Percentiles rank a stretch among this genome's conserved stretches.
phyloP scores from a whole-genome alignment of 2,113 vertebrate genomes.

The Prietella phreatophila region DNA sequence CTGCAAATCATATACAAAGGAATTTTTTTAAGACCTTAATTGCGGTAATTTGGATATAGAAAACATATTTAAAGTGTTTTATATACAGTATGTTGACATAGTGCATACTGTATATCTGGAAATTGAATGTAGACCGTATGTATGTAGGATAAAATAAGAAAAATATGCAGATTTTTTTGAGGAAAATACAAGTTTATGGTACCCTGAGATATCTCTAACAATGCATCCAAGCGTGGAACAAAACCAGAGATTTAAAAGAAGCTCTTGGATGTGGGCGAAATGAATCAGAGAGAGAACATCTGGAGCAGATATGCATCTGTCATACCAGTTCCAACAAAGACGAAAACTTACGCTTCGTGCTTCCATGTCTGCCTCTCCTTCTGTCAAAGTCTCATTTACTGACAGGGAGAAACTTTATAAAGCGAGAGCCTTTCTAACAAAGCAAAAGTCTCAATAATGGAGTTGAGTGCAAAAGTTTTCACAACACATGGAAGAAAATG shows the following conservation, averaged over 20 bases:
- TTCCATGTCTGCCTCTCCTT: not conserved
- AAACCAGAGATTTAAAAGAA: not conserved
- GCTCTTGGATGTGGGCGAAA: not conserved
- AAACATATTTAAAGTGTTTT: not conserved
- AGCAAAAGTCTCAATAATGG: not conserved
- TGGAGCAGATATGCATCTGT: constrained; percentile 5
- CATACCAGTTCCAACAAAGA: not conserved
- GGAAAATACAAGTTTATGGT: not conserved
- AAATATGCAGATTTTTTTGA: not conserved
- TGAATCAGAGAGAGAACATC: constrained; percentile 22
- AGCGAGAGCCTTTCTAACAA: not conserved
- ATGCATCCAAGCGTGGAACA: not conserved
- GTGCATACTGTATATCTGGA: not conserved
- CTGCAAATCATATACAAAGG: not conserved
- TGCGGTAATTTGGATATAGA: not conserved
- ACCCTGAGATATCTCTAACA: not conserved
- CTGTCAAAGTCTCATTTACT: constrained; percentile 7
- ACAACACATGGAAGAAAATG: not conserved
- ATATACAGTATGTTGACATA: not conserved
- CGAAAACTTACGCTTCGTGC: not conserved
- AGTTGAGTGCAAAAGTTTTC: not conserved
- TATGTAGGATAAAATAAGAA: not conserved
- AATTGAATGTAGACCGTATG: not conserved
- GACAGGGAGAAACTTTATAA: not conserved
- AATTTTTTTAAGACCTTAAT: not conserved